Percentiles rank a stretch among this genome's conserved stretches.
Evolutionary conservation across 1,140 invertebrate genomes (phyloP).

Genomic region (Drusus annulatus): DNA sequence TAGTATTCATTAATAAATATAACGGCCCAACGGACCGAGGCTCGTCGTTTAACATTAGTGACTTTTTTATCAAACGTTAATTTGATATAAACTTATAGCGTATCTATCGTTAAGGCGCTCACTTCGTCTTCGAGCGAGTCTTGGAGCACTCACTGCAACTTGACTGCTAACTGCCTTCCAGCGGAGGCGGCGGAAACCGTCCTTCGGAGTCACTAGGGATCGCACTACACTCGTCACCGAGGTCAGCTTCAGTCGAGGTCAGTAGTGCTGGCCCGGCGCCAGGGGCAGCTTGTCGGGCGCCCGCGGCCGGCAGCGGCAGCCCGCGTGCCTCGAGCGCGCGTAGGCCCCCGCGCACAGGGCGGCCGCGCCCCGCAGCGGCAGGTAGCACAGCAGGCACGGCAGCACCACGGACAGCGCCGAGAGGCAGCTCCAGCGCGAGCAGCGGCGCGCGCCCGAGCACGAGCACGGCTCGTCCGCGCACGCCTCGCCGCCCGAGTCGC

Average conservation of each 20-base stretch:
- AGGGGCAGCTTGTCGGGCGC: conserved; percentile 67
- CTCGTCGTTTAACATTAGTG: conserved; percentile 48
- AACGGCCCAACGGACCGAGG: conserved; percentile 39
- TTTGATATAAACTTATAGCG: conserved; percentile 57
- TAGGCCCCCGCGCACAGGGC: conserved; percentile 86
- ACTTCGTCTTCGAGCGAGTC: conserved; percentile 66
- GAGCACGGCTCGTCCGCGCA: conserved; percentile 91
- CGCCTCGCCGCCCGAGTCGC: conserved; percentile 77
- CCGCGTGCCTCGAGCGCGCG: conserved; percentile 81
- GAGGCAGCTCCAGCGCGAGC: conserved; percentile 88
- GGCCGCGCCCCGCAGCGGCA: conserved; percentile 88
- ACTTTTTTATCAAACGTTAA: conserved; percentile 46
- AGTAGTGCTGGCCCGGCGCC: conserved; percentile 60
- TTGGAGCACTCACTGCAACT: background rate
- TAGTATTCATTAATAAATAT: conserved; percentile 54
- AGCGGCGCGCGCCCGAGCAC: conserved; percentile 77
- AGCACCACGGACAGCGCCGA: conserved; percentile 83
- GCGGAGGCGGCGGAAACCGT: too few species aligned
- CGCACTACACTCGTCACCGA: background rate
- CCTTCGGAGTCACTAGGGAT: too few species aligned
- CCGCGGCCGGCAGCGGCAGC: conserved; percentile 72
- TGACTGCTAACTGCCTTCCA: background rate
- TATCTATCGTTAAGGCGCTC: conserved; percentile 60
- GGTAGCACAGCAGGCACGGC: conserved; percentile 93
- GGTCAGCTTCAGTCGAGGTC: conserved; percentile 37